Evolutionary conservation across 2,797 vertebrate genomes (phyloP).

Genomic region (Ptychobarbus kaznakovi): DNA sequence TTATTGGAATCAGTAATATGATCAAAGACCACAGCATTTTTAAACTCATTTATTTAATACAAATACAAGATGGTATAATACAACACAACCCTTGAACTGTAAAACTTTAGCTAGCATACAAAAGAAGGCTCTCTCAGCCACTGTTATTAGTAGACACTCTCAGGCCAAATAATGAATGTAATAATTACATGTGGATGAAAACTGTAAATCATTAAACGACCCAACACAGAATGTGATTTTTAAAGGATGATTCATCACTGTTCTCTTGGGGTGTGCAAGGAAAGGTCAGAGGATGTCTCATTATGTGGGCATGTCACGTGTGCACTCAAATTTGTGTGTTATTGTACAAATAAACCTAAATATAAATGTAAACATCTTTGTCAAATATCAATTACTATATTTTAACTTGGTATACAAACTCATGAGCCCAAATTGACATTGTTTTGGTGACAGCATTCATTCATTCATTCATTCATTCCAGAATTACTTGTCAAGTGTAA

Average conservation of each 20-base stretch:
- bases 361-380: not conserved
- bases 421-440: not conserved
- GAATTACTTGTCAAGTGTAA: not conserved
- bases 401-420: not conserved
- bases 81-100: not conserved
- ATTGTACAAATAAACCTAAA: not conserved
- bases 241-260: constrained; percentile 82
- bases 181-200: constrained; percentile 78
- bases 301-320: constrained; percentile 63
- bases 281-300: constrained; percentile 81
- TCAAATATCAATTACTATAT: not conserved
- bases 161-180: constrained; percentile 75
- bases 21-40: not conserved
- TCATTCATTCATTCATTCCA: not conserved
- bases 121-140: constrained; percentile 4
- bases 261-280: constrained; percentile 76
- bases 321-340: not conserved
- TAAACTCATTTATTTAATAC: not conserved
- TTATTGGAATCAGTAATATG: not conserved
- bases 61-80: not conserved
- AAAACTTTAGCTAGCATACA: not conserved
- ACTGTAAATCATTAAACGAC: constrained; percentile 83
- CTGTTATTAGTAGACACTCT: constrained; percentile 20
- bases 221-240: constrained; percentile 80
- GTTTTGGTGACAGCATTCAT: not conserved